Conservation (phyloP, 2,113 vertebrate genomes). For the Daphoenositta chrysoptera region DNA sequence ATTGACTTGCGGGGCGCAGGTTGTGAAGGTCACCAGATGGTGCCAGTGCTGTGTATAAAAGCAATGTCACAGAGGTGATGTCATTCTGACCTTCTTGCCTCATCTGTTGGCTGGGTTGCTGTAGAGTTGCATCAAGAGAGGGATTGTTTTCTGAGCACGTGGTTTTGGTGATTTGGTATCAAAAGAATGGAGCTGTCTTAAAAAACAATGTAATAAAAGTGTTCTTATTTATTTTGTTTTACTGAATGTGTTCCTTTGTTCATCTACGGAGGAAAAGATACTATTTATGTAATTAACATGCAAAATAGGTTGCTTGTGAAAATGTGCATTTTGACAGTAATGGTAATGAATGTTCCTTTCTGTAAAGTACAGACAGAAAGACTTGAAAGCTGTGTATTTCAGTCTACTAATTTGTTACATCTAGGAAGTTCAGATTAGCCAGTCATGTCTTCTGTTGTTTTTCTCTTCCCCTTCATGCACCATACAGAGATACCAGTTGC, state of each 20-base stretch:
- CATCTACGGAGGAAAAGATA: neutral
- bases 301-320: neutral
- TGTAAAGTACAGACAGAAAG: neutral
- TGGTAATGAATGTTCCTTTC: neutral
- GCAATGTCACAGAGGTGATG: neutral
- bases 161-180: neutral
- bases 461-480: neutral
- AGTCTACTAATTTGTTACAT: neutral
- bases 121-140: neutral
- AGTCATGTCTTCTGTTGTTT: neutral
- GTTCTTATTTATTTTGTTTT: neutral
- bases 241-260: neutral
- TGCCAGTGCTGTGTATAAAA: neutral
- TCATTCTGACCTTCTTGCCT: neutral
- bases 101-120: neutral
- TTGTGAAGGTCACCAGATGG: neutral
- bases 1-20: rapidly evolving
- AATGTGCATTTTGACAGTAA: neutral
- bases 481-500: neutral
- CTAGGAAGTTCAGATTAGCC: neutral
- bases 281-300: neutral
- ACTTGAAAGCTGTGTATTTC: neutral
- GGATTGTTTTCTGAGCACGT: neutral
- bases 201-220: neutral
- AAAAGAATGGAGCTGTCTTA: neutral